Evolutionary conservation across 2,888 invertebrate species (phyloP).

Genomic region (Augiades crinisus): DNA sequence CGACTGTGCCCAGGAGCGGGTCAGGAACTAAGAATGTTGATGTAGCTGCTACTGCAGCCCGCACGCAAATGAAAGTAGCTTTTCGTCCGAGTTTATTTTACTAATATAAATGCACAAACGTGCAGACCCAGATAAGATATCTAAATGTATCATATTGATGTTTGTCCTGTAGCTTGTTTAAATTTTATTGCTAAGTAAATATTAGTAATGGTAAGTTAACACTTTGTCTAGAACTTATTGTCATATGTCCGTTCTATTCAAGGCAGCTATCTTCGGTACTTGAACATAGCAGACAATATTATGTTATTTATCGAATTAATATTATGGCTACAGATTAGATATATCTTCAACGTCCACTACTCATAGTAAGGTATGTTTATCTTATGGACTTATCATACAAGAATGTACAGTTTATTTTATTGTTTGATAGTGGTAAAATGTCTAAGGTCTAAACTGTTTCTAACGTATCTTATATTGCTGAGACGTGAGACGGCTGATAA

Average conservation of each 20-base stretch:
- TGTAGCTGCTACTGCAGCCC: too few species aligned
- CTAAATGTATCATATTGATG: background rate
- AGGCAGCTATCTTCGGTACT: background rate
- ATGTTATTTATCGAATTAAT: background rate
- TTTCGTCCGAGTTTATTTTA: too few species aligned
- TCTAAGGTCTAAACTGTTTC: too few species aligned
- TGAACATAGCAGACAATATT: background rate
- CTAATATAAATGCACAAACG: background rate
- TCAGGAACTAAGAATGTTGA: too few species aligned
- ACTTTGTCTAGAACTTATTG: background rate
- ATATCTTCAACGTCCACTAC: background rate
- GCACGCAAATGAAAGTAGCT: too few species aligned
- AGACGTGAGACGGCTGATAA: too few species aligned
- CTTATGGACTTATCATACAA: too few species aligned
- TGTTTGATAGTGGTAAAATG: too few species aligned
- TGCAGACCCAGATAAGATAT: background rate
- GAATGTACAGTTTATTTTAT: too few species aligned
- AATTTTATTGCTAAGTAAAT: background rate
- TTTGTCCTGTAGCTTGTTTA: too few species aligned
- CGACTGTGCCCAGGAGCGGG: too few species aligned
- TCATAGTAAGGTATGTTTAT: background rate
- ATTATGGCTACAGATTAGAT: slow-evolving; percentile 3
- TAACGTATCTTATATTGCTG: too few species aligned
- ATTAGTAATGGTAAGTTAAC: background rate
- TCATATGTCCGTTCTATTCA: background rate